These are phyloP conservation scores for Clarias batrachus DNA, from an alignment of 2,113 vertebrate genomes.

Conservation along the genomic window DNA sequence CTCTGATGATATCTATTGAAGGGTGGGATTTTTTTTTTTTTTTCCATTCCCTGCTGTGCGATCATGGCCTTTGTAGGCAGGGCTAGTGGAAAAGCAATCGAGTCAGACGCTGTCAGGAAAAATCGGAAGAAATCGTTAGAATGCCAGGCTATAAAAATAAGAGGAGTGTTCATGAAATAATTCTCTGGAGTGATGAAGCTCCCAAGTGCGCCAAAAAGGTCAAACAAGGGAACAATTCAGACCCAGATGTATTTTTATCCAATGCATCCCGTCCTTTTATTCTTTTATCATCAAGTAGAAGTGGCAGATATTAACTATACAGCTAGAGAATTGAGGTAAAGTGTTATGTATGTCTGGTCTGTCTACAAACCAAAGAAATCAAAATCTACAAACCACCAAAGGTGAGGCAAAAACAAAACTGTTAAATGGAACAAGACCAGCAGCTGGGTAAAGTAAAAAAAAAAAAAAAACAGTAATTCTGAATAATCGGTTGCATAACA, in stretches of 20 bases:
- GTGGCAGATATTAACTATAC: neutral
- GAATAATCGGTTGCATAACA: neutral
- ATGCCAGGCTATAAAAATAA: conserved; percentile 18
- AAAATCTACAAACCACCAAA: neutral
- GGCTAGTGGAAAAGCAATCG: conserved; percentile 6
- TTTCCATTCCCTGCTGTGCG: conserved; percentile 13
- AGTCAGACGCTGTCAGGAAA: neutral
- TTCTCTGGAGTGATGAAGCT: conserved; percentile 13
- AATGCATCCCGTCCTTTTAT: neutral
- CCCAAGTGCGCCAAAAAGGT: neutral
- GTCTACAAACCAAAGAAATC: neutral
- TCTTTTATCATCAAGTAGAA: neutral
- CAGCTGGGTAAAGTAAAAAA: neutral
- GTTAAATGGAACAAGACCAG: neutral
- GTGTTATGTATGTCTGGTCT: neutral
- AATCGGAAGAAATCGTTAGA: conserved; percentile 8
- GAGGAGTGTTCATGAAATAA: neutral
- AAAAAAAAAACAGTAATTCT: neutral
- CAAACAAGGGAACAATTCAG: conserved; percentile 8
- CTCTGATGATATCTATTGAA: neutral
- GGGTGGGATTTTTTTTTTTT: conserved; percentile 12
- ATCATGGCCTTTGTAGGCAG: conserved; percentile 7
- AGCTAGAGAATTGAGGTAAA: neutral
- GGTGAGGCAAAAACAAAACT: neutral
- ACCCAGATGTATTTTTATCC: conserved; percentile 9